phyloP scores from a whole-genome alignment of 2,113 vertebrate species.

The Enhydra lutris region DNA sequence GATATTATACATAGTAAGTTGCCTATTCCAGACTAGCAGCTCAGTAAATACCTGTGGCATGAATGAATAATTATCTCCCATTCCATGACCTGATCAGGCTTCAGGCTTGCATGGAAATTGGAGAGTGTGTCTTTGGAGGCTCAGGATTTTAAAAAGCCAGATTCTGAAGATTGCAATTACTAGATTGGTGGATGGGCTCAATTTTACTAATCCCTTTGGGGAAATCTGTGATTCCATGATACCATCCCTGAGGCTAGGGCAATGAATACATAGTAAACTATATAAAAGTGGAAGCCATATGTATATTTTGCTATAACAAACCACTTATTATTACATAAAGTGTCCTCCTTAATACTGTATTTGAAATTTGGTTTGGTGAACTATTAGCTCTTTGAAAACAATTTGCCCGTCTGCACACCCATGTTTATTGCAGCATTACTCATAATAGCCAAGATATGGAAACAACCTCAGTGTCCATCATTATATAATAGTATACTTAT shows the following conservation, averaged over 20 bases:
- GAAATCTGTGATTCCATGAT: background rate
- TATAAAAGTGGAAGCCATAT: background rate
- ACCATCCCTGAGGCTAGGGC: background rate
- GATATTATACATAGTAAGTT: background rate
- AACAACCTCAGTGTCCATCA: background rate
- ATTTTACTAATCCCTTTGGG: background rate
- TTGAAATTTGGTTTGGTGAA: background rate
- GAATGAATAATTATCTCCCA: background rate
- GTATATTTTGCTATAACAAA: background rate
- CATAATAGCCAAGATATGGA: background rate
- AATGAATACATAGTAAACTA: background rate
- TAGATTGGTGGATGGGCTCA: background rate
- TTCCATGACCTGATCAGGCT: background rate
- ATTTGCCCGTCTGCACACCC: background rate
- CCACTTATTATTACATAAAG: background rate
- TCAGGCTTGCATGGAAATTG: background rate
- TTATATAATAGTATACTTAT: background rate
- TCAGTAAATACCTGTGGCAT: background rate
- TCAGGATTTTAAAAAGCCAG: background rate
- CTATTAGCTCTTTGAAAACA: background rate
- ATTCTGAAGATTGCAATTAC: background rate
- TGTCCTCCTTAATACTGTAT: background rate
- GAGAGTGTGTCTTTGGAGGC: background rate
- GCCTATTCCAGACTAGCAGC: background rate
- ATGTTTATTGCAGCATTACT: background rate